Evolutionary conservation across 2,797 vertebrate species (phyloP), one percentile per base, ranked within the genome.

Genomic region (Geotrypetes seraphini): DNA sequence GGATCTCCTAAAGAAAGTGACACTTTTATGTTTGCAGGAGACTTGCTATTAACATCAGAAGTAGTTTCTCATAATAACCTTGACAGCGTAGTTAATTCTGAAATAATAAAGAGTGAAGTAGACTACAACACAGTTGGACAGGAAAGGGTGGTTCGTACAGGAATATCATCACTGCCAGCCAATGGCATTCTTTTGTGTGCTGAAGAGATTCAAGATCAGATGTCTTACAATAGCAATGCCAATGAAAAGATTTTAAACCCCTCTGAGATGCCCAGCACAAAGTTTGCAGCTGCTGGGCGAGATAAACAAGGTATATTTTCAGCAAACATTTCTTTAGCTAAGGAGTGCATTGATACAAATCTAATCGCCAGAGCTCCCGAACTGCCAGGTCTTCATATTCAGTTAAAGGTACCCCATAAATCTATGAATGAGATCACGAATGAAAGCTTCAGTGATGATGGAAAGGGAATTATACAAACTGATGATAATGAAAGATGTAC

Each of bases 231-330:
- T 11, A 46, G 20, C 14, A 29, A 33, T 31, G 27, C 34, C 5
- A 19, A 43, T 36, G 43, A 43, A 12, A 39, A 68, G 25, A 40
- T 23, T 3, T 13, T 41, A 16, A 30, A 36, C 47, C 22, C 9
- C 0, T 43, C 39, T 31, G 22, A 65, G 41, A 49, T 60, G 16
- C 43, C 56, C 31, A 44, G 53, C 47, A 45, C 8, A 15, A 23
- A 53, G 48, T 23, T 58, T 20, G 22, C 3, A 6, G 25, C 45
- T 40, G 53, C 60, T 23, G 24, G 25, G 35, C 8, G 17, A 27
- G 39, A 5, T 37, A 42, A 67, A 21, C 33, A 36, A 22, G 38
- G 52, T 7, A 9, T n/a, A 15, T 38, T 44, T 11, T 29, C 47
- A 22, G 44, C 44, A 6, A 36, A 25, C 39, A 46, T 43, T 40